These are phyloP conservation scores for Rhagoletis zephyria DNA, from an alignment of 1,140 invertebrate genomes.

Conservation along the genomic window DNA sequence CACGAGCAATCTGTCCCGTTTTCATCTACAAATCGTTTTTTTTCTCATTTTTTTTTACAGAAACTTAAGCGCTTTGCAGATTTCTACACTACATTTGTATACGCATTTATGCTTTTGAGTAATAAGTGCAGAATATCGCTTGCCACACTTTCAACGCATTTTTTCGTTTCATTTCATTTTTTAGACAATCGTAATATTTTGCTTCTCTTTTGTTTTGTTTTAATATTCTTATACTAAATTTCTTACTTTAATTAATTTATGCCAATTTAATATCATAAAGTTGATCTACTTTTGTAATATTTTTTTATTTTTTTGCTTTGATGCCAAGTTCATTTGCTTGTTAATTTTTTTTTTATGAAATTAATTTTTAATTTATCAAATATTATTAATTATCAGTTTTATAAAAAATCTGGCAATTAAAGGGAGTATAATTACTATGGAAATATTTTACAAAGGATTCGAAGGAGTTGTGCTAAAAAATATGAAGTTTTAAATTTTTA, in stretches of 20 bases:
- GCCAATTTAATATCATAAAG: too few relatives aligned
- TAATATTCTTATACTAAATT: too few relatives aligned
- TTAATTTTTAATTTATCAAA: not conserved
- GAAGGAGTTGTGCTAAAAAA: not conserved
- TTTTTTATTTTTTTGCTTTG: not conserved
- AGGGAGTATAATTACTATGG: not conserved
- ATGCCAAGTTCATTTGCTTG: too few relatives aligned
- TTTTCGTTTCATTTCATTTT: not conserved
- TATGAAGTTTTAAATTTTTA: not conserved
- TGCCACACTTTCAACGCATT: not conserved
- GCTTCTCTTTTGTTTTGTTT: too few relatives aligned
- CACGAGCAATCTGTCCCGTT: not conserved
- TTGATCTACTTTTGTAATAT: too few relatives aligned
- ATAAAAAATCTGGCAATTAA: not conserved
- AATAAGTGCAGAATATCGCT: not conserved
- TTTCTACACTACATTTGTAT: not conserved
- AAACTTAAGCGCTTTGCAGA: conserved; percentile 8
- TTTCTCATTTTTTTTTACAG: conserved; percentile 18
- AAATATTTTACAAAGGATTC: conserved; percentile 22
- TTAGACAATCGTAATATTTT: not conserved
- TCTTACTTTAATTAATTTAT: too few relatives aligned
- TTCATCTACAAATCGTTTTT: not conserved
- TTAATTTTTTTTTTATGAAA: not conserved
- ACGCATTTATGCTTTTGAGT: not conserved
- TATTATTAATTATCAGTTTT: not conserved